Base-by-base conservation (phyloP, 2,113 vertebrate genomes). In the Dermatemys mawii region DNA sequence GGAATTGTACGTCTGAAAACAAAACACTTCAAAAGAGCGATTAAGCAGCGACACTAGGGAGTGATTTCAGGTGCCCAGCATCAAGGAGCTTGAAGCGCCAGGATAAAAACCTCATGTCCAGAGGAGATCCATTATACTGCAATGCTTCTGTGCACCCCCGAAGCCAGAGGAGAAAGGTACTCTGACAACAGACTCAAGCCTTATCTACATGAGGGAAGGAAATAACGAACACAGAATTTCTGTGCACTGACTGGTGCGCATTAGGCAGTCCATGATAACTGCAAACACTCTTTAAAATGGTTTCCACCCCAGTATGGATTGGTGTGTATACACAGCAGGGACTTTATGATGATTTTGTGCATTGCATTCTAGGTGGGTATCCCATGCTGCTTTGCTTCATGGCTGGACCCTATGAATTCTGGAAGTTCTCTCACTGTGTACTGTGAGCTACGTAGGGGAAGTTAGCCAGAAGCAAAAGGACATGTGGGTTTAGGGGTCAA, bases 101-200 rank as follows among this genome's bases (percentile, higher is more conserved):
- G 0, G 16, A 27, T 29, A 8, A 89, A 73, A 13, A 76, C 27
- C 76, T 60, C 2, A 0, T 6, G 50, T 53, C n/a, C 54, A 32
- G 21, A 11, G 0, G n/a, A 55, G 13, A 44, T 44, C 51, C 16
- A 14, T 26, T 54, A 55, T 4, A 81, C 51, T 27, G 24, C 8
- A 44, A 12, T 29, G 51, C 21, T 81, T 5, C n/a, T 75, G 11
- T 13, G 24, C 70, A 26, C 70, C 22, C 26, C 24, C 27, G 70
- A 41, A 75, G 38, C 38, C 11, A 7, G 41, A 75, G 26, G 70
- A 75, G 22, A 44, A 75, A 41, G 70, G 11, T 41, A 44, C 11
- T 26, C 11, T 75, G 38, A 44, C n/a, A 27, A 75, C 24, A 67
- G 70, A 75, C 22, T 75, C 38, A 26, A 41, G 12, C 35, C 60